Base-by-base conservation (phyloP, 1,140 invertebrate genomes). In the Pygmarrhopalites habei region DNA sequence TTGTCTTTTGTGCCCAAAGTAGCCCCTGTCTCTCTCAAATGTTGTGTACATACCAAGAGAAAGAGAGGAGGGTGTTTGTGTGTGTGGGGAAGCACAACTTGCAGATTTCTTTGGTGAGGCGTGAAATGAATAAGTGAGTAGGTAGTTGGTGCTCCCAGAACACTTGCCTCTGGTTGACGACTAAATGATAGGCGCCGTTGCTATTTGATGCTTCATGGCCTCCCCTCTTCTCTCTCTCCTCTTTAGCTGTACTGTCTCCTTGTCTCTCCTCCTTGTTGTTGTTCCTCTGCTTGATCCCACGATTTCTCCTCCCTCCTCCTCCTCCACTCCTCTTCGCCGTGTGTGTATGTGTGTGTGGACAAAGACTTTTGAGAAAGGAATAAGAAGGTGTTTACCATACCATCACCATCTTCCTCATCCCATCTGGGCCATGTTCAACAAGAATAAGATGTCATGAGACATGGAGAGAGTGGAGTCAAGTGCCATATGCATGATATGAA, bases 51-150 rank as follows among this genome's bases (percentile, higher is more conserved):
- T n/a, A n/a, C n/a, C n/a, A n/a, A n/a, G n/a, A n/a, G n/a, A n/a
- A n/a, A n/a, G n/a, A n/a, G n/a, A n/a, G n/a, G n/a, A 23, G 17
- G 19, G 21, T 53, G 7, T 28, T 53, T 12, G 44, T 7, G 32
- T 35, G 12, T 41, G 39, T 41, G 12, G 39, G 44, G 5, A 19
- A 47, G 51, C 12, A 56, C 60, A 62, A 62, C 60, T 62, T 62
- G 60, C 60, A 62, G 49, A 62, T 62, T 62, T 62, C 25, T 62
- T 62, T 52, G 59, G 32, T 43, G 17, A 35, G 47, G 17, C 59
- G 59, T 61, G 49, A 44, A 52, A 53, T 61, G 59, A 61, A 61
- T 61, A 28, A 19, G 23, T 10, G 23, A 47, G 23, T 19, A 47
- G 23, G 23, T 7, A 17, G 23, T 25, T n/a, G n/a, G n/a, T n/a